Evolutionary conservation across 2,797 vertebrate genomes (phyloP).

Genomic region (Rousettus madagascariensis): DNA sequence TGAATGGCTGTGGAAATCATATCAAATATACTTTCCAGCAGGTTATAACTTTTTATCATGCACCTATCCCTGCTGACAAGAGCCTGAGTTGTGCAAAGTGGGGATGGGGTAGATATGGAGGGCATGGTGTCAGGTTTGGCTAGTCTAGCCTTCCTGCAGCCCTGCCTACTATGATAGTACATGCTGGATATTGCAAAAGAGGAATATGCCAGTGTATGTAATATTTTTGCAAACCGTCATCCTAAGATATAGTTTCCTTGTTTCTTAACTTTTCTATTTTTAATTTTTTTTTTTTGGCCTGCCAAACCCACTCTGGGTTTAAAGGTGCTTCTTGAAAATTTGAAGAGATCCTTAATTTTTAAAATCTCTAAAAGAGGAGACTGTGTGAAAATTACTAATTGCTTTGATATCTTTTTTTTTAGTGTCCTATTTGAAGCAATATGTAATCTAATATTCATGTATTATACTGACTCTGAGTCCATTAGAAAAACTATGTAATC

Average conservation of each 20-base stretch:
- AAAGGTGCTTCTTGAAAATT: background rate
- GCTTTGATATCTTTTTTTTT: background rate
- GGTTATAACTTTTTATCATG: background rate
- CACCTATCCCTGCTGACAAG: background rate
- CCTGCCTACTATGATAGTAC: background rate
- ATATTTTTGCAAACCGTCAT: background rate
- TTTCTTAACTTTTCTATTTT: background rate
- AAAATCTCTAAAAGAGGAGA: background rate
- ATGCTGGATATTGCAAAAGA: background rate
- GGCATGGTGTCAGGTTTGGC: background rate
- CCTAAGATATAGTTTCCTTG: background rate
- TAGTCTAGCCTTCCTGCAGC: background rate
- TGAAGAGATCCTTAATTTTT: background rate
- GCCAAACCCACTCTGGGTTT: background rate
- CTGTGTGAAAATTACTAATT: constrained; percentile 16
- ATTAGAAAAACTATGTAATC: background rate
- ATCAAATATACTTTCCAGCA: background rate
- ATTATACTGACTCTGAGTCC: background rate
- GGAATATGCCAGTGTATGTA: background rate
- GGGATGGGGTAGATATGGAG: background rate
- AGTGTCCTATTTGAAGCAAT: background rate
- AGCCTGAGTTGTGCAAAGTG: background rate
- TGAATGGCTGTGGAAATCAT: background rate
- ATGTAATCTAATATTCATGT: background rate
- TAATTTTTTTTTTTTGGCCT: background rate